Evolutionary conservation across 2,888 invertebrate species (phyloP).

Genomic region (Dusona sp.): DNA sequence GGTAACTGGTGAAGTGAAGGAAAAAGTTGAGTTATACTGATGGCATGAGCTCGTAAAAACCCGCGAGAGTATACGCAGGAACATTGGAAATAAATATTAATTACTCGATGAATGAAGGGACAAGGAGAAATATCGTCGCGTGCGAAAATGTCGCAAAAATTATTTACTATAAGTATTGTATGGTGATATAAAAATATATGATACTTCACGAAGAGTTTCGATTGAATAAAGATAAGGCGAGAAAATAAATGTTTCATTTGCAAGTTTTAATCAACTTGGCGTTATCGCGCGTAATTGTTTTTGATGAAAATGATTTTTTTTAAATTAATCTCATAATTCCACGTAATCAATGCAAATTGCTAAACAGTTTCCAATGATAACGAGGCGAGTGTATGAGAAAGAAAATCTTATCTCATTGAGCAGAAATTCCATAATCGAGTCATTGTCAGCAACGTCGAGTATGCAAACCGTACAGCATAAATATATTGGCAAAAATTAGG

Average conservation of each 20-base stretch:
- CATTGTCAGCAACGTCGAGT: neutral
- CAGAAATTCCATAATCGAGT: neutral
- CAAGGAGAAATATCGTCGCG: neutral
- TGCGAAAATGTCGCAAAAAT: neutral
- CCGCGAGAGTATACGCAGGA: too few species aligned
- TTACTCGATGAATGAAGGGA: neutral
- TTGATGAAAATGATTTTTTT: neutral
- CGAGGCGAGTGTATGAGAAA: neutral
- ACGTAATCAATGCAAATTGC: neutral
- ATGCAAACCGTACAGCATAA: neutral
- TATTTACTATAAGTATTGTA: neutral
- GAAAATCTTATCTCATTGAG: slow-evolving; percentile 24
- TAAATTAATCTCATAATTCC: neutral
- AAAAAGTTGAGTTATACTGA: too few species aligned
- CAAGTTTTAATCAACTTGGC: neutral
- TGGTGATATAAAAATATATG: neutral
- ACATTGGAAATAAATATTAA: too few species aligned
- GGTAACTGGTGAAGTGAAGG: too few species aligned
- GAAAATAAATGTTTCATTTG: neutral
- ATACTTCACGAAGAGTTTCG: neutral
- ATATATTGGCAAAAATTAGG: neutral
- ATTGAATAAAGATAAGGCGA: neutral
- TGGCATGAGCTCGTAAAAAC: too few species aligned
- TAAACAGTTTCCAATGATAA: slow-evolving; percentile 15
- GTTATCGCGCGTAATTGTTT: neutral